Conservation (phyloP, 2,113 vertebrate species). For the Bagarius yarrelli region DNA sequence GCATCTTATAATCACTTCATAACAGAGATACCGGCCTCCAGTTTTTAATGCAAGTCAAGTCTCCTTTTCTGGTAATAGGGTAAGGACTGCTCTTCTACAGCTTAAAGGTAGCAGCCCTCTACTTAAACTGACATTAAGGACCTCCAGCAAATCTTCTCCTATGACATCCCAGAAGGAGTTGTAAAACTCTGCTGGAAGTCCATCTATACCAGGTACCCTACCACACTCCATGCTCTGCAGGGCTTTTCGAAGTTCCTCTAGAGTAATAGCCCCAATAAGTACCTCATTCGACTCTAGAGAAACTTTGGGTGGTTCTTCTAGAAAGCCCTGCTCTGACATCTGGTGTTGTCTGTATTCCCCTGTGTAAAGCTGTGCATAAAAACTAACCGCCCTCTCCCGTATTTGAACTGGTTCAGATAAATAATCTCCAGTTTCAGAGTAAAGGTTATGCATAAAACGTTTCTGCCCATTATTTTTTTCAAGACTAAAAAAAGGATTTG, state of each 20-base stretch:
- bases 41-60: background rate
- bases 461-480: constrained; percentile 21
- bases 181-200: too few relatives aligned
- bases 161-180: background rate
- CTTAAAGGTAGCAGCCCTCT: background rate
- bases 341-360: background rate
- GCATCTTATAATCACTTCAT: too few relatives aligned
- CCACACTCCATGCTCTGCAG: too few relatives aligned
- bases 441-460: background rate
- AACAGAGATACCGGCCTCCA: background rate
- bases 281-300: background rate
- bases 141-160: too few relatives aligned
- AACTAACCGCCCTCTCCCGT: background rate
- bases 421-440: background rate
- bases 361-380: constrained; percentile 1
- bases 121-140: too few relatives aligned
- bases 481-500: constrained; percentile 12
- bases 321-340: background rate
- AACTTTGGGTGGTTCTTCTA: background rate
- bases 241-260: too few relatives aligned
- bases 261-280: background rate
- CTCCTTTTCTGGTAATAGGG: background rate
- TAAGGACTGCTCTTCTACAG: too few relatives aligned
- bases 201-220: too few relatives aligned
- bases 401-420: background rate